Evolutionary conservation across 2,888 invertebrate genomes (phyloP).

Genomic region (Catocala sponsa): DNA sequence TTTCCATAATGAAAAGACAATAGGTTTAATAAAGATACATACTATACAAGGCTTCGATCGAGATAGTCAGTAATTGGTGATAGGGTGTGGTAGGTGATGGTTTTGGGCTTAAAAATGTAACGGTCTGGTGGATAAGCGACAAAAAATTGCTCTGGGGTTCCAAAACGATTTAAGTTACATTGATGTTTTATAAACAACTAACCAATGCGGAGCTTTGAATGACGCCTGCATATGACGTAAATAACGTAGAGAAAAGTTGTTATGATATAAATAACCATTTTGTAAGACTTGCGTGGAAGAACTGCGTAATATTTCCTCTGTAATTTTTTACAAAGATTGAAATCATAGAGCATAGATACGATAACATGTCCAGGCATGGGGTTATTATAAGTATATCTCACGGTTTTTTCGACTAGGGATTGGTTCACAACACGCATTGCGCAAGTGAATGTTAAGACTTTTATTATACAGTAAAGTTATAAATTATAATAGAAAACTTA

Average conservation of each 20-base stretch:
- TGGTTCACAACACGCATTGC: no score
- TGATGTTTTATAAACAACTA: not conserved
- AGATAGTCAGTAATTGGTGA: constrained; percentile 64
- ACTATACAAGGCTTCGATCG: constrained; percentile 69
- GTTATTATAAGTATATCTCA: no score
- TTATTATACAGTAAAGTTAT: no score
- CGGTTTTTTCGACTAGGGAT: no score
- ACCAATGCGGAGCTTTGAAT: not conserved
- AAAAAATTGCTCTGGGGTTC: not conserved
- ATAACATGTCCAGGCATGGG: no score
- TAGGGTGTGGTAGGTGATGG: constrained; percentile 31
- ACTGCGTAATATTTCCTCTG: no score
- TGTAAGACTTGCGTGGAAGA: no score
- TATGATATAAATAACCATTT: no score
- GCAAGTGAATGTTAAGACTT: no score
- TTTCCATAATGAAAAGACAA: constrained; percentile 86
- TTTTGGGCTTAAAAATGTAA: constrained; percentile 29
- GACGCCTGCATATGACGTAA: not conserved
- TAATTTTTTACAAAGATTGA: no score
- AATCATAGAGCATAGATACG: no score
- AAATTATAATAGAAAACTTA: no score
- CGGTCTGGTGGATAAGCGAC: constrained; percentile 20
- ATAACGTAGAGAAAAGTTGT: not conserved
- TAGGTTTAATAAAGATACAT: constrained; percentile 82
- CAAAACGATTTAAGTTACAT: not conserved